Percentiles rank a stretch among this genome's conserved stretches.
Evolutionary conservation across 1,140 invertebrate species (phyloP).

Genomic region (Drusus annulatus): DNA sequence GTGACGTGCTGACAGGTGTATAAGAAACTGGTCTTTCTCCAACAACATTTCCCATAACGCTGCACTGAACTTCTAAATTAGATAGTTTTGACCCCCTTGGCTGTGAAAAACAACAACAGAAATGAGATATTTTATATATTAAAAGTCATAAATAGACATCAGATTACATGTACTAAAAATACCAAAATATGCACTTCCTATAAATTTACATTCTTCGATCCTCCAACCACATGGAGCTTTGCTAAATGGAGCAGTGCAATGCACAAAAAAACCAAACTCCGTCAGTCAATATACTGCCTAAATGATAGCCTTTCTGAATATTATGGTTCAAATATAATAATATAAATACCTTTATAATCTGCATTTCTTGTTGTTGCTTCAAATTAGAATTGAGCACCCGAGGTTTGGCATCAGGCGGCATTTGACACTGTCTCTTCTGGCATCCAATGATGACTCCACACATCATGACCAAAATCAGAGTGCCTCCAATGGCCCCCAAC

Average conservation of each 20-base stretch:
- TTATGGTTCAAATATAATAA: too few species aligned
- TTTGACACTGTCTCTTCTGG: conserved; percentile 47
- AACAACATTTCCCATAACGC: conserved; percentile 66
- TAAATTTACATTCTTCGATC: too few species aligned
- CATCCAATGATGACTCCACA: conserved; percentile 49
- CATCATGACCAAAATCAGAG: conserved; percentile 49
- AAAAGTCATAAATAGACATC: too few species aligned
- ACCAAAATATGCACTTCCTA: too few species aligned
- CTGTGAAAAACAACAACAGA: conserved; percentile 30
- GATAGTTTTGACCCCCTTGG: conserved; percentile 85
- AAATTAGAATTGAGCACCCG: conserved; percentile 60
- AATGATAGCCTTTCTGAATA: too few species aligned
- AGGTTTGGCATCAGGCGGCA: conserved; percentile 50
- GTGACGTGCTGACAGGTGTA: conserved; percentile 76
- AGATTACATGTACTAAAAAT: too few species aligned
- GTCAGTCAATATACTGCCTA: too few species aligned
- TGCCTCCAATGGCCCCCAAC: conserved; percentile 45
- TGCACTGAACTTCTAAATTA: conserved; percentile 78
- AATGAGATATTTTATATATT: too few species aligned
- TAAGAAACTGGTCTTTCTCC: conserved; percentile 82
- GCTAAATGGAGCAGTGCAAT: too few species aligned
- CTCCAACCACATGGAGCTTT: too few species aligned
- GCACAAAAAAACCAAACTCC: too few species aligned
- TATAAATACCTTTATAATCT: conserved; percentile 54
- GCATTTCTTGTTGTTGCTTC: conserved; percentile 61